phyloP scores from a whole-genome alignment of 2,888 invertebrate genomes.

The Lumbricus terrestris region DNA sequence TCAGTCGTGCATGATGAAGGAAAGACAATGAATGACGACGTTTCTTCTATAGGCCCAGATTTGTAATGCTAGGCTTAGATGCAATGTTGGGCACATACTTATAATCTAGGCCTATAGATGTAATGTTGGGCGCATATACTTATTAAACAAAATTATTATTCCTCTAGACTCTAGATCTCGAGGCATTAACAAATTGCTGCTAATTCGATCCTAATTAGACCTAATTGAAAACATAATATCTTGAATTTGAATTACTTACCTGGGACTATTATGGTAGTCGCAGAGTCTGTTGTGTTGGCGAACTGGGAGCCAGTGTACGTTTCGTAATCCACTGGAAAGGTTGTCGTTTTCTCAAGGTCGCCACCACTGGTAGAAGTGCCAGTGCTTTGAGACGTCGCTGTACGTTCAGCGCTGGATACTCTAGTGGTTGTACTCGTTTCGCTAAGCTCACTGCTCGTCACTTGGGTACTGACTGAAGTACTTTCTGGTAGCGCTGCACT shows the following conservation, averaged over 20 bases:
- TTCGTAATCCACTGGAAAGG: background rate
- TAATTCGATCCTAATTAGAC: background rate
- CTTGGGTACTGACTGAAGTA: background rate
- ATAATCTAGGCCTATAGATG: background rate
- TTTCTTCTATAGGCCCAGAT: too few species aligned
- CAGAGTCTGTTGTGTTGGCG: background rate
- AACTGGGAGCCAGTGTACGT: background rate
- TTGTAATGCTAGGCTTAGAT: too few species aligned
- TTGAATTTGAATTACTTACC: background rate
- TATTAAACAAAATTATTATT: background rate
- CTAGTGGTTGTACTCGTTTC: background rate
- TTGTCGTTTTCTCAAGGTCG: background rate
- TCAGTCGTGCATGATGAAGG: too few species aligned
- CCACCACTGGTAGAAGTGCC: background rate
- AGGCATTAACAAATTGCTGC: background rate
- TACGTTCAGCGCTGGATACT: background rate
- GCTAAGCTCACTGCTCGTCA: background rate
- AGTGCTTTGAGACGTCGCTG: background rate
- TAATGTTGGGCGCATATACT: background rate
- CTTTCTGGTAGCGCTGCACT: background rate
- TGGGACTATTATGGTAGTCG: background rate
- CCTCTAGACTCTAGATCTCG: background rate
- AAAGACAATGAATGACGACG: too few species aligned
- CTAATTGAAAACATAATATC: background rate
- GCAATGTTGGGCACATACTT: too few species aligned